Conservation (phyloP, 1,140 invertebrate species). For the Latrodectus geometricus region DNA sequence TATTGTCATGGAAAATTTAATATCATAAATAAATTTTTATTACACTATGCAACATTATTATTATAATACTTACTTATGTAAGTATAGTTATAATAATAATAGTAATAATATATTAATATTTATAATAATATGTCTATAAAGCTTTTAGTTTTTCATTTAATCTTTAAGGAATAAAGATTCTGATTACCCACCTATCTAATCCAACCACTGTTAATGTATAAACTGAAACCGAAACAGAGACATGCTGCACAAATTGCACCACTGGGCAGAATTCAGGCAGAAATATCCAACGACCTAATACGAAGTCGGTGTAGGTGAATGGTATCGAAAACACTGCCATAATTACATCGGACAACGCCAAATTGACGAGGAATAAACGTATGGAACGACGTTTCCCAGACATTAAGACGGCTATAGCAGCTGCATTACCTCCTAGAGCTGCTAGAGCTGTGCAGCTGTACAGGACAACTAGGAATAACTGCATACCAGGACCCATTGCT, state of each 20-base stretch:
- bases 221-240: slow-evolving; percentile 69
- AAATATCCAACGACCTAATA: slow-evolving; percentile 70
- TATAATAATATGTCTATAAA: no score
- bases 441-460: slow-evolving; percentile 68
- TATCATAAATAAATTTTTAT: no score
- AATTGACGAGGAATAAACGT: slow-evolving; percentile 70
- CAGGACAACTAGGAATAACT: slow-evolving; percentile 67
- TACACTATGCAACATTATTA: no score
- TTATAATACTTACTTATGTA: no score
- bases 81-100: no score
- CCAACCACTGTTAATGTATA: slow-evolving; percentile 70
- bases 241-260: slow-evolving; percentile 69
- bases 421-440: slow-evolving; percentile 68
- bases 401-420: slow-evolving; percentile 68
- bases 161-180: background rate
- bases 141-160: no score
- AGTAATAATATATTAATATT: no score
- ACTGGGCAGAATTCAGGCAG: slow-evolving; percentile 68
- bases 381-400: slow-evolving; percentile 67
- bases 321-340: slow-evolving; percentile 72
- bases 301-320: slow-evolving; percentile 71
- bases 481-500: slow-evolving; percentile 60
- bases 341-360: slow-evolving; percentile 69
- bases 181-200: slow-evolving; percentile 68
- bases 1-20: no score